phyloP scores from a whole-genome alignment of 2,888 invertebrate species.

The Andrena hattorfiana region DNA sequence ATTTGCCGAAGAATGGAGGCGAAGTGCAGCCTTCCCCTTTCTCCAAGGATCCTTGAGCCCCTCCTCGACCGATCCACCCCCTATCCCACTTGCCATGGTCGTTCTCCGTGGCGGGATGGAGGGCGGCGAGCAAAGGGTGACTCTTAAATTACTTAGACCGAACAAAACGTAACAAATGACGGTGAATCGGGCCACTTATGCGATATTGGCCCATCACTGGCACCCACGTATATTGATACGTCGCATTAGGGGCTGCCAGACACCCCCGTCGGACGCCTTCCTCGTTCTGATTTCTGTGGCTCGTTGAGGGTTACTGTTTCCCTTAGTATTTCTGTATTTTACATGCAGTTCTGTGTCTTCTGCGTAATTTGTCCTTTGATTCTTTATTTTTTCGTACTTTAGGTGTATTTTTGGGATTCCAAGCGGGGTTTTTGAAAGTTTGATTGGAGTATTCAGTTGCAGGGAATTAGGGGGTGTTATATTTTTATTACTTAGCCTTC shows the following conservation, averaged over 20 bases:
- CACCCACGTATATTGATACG: slow-evolving; percentile 79
- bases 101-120: slow-evolving; percentile 9
- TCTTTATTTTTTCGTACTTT: no score
- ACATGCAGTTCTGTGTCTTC: not conserved
- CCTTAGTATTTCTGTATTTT: not conserved
- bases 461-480: no score
- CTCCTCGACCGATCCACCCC: slow-evolving; percentile 15
- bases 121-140: slow-evolving; percentile 70
- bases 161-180: slow-evolving; percentile 82
- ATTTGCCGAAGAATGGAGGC: slow-evolving; percentile 83
- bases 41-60: slow-evolving; percentile 37
- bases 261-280: slow-evolving; percentile 43
- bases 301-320: slow-evolving; percentile 1
- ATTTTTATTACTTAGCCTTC: no score
- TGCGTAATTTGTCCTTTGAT: no score
- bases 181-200: slow-evolving; percentile 80
- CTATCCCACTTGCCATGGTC: slow-evolving; percentile 24
- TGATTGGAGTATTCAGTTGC: no score
- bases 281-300: slow-evolving; percentile 24
- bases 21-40: slow-evolving; percentile 67
- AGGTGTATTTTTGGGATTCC: no score
- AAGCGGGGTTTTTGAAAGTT: no score
- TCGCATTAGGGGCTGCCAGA: slow-evolving; percentile 72
- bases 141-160: slow-evolving; percentile 81
- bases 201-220: slow-evolving; percentile 80